A percentile compares a stretch with the other conserved stretches of the same genome.
These are phyloP conservation scores for Gryllus bimaculatus DNA, from an alignment of 1,140 invertebrate genomes.

Conservation along the genomic window DNA sequence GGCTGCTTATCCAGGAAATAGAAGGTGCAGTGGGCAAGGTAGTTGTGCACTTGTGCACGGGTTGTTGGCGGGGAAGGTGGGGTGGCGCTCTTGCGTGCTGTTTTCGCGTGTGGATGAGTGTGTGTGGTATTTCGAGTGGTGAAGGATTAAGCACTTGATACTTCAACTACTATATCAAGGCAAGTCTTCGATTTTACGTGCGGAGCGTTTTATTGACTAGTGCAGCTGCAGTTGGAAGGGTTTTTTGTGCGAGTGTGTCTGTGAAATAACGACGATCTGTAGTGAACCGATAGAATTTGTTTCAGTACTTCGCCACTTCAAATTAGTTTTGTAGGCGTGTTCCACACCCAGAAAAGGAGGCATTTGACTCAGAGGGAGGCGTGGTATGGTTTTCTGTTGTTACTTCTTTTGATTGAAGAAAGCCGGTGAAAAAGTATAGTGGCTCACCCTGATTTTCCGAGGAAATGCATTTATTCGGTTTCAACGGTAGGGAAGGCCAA, in stretches of 20 bases:
- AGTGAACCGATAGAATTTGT: neutral
- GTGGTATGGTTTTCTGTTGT: neutral
- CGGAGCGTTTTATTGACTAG: neutral
- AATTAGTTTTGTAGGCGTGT: neutral
- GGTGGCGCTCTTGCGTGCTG: neutral
- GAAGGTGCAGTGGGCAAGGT: neutral
- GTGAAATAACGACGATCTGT: neutral
- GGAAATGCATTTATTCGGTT: neutral
- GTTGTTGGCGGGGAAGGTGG: neutral
- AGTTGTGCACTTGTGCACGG: neutral
- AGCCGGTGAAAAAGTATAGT: neutral
- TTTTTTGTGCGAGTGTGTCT: neutral
- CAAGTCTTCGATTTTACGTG: neutral
- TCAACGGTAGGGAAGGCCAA: neutral
- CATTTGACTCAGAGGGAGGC: neutral
- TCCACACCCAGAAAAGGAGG: neutral
- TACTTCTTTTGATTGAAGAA: neutral
- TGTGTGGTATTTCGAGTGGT: neutral
- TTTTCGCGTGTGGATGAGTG: neutral
- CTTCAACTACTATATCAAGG: neutral
- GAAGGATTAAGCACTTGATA: neutral
- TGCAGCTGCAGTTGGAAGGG: neutral
- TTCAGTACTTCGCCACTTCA: neutral
- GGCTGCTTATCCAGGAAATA: neutral
- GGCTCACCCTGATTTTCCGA: neutral